These are phyloP conservation scores for Trilocha varians DNA, from an alignment of 2,888 invertebrate genomes.

Conservation along the genomic window DNA sequence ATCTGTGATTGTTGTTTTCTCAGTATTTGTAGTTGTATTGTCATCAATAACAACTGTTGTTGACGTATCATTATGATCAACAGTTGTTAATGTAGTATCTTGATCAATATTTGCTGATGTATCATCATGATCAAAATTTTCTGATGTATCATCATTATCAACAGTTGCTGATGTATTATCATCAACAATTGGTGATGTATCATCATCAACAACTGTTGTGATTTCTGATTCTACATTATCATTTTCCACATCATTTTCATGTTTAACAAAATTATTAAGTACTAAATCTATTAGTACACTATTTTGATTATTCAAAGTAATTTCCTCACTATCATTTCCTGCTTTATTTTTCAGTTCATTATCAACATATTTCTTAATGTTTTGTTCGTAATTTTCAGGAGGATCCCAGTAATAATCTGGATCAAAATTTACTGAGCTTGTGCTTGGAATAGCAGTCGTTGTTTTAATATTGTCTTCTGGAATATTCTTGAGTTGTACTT, in stretches of 20 bases:
- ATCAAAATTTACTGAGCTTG: slow-evolving; percentile 19
- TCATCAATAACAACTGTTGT: too few relatives aligned
- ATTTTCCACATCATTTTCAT: neutral
- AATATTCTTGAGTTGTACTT: slow-evolving; percentile 9
- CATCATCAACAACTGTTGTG: neutral
- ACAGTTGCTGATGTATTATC: too few relatives aligned
- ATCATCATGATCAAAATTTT: too few relatives aligned
- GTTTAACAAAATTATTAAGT: slow-evolving; percentile 14
- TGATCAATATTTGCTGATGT: too few relatives aligned
- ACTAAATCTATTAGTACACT: slow-evolving; percentile 25
- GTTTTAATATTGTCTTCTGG: slow-evolving; percentile 6
- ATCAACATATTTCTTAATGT: slow-evolving; percentile 32
- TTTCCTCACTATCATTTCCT: neutral
- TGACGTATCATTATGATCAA: too few relatives aligned
- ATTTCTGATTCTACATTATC: neutral
- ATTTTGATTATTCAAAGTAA: slow-evolving; percentile 8
- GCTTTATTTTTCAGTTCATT: slow-evolving; percentile 27
- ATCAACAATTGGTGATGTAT: too few relatives aligned
- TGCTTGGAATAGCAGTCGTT: slow-evolving; percentile 3
- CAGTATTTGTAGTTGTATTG: too few relatives aligned
- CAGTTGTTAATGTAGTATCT: too few relatives aligned
- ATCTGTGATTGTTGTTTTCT: too few relatives aligned
- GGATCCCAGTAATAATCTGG: slow-evolving; percentile 35
- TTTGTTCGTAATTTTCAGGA: slow-evolving; percentile 37
- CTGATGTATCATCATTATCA: too few relatives aligned